Base-by-base conservation (phyloP, 2,113 vertebrate species). In the Cacatua alba region DNA sequence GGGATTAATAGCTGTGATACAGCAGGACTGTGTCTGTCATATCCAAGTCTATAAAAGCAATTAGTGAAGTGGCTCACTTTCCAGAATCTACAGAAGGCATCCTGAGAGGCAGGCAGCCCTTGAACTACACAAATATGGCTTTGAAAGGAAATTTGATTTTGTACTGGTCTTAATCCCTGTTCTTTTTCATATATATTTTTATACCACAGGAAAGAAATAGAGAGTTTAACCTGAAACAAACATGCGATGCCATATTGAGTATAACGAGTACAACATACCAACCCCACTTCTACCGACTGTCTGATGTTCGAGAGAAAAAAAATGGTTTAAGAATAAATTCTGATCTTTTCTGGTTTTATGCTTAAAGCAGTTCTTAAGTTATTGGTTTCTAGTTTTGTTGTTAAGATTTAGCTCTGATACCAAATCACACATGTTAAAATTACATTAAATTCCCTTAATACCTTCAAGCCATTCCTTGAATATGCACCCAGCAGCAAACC, bases 221-320 rank as follows among this genome's bases (percentile, higher is more conserved):
- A 20, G n/a, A 79, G 24, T 9, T 65, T 15, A 46, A 11, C 52
- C 29, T 55, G 24, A 82, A 91, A 23, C 13, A 71, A 64, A 29
- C 3, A 6, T 1, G 9, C 0, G 0, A 12, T 91, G 9, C 15
- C 17, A 8, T 11, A 29, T 2, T 7, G 21, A 59, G 57, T 59
- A 59, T 12, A 31, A 31, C 3, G 17, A 63, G 10, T 13, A 12
- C 0, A n/a, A 33, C 24, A 20, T 5, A 31, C 14, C 52, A 44
- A 39, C 10, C 16, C 35, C 26, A 3, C 6, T 8, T 29, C 1
- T 55, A 33, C 35, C 0, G 5, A 15, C 17, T 33, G 13, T 13
- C 23, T 57, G 6, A 64, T 3, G 8, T 12, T 6, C 1, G 4
- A 72, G 10, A 23, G 11, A 12, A 39, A 65, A 39, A 37, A 91